Evolutionary conservation across 1,140 invertebrate genomes (phyloP).

Genomic region (Rhagoletis pomonella): DNA sequence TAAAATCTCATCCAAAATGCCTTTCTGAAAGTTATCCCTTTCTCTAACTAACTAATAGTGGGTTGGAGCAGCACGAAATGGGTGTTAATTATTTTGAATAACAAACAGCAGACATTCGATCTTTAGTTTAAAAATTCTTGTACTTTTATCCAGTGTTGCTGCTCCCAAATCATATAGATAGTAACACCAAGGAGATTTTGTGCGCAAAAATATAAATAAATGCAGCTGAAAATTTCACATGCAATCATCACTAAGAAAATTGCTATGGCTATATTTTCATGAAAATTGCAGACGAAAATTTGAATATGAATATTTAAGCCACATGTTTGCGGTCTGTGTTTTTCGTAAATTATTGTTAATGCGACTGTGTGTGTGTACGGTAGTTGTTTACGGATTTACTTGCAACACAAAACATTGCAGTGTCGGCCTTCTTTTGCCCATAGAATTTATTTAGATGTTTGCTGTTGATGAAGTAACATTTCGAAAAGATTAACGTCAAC

Average conservation of each 20-base stretch:
- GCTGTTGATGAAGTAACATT: constrained; percentile 10
- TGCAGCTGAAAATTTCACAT: not conserved
- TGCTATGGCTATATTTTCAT: constrained; percentile 6
- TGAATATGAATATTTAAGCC: constrained; percentile 29
- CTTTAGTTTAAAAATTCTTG: no score
- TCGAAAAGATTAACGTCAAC: constrained; percentile 21
- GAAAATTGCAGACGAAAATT: constrained; percentile 24
- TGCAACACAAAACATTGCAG: not conserved
- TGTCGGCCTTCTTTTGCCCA: not conserved
- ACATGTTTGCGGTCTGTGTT: constrained; percentile 9
- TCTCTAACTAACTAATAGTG: no score
- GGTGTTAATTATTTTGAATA: no score
- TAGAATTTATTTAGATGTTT: constrained; percentile 9
- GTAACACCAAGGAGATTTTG: not conserved
- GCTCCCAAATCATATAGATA: not conserved
- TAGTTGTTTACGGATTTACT: not conserved
- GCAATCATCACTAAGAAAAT: constrained; percentile 28
- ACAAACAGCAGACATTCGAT: no score
- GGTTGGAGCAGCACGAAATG: no score
- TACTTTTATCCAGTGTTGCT: no score
- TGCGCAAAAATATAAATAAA: not conserved
- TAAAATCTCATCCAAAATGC: no score
- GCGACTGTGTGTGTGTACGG: not conserved
- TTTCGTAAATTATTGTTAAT: not conserved
- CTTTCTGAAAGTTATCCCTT: no score